These are phyloP conservation scores for Brachionus angularis DNA, from an alignment of 1,140 invertebrate species.

Conservation along the genomic window DNA sequence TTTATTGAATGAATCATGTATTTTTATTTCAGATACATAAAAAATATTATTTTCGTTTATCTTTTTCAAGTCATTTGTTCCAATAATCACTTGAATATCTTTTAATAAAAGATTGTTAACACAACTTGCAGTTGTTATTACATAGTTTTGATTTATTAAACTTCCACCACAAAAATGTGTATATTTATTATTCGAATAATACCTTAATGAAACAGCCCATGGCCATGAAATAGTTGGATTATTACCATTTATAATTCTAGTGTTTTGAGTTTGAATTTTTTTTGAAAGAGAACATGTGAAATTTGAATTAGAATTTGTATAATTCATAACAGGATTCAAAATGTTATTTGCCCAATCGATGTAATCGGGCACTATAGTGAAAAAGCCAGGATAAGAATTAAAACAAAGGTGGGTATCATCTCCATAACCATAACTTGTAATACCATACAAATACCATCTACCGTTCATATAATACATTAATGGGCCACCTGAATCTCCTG, in stretches of 20 bases:
- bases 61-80: neutral
- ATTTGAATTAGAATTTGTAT: too few species aligned
- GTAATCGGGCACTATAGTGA: neutral
- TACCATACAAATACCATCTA: neutral
- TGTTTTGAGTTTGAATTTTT: too few species aligned
- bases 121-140: conserved; percentile 46
- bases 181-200: neutral
- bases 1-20: conserved; percentile 1
- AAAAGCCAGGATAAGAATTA: neutral
- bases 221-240: too few species aligned
- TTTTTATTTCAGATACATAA: neutral
- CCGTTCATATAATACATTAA: neutral
- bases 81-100: neutral
- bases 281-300: too few species aligned
- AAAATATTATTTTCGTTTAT: neutral
- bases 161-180: conserved; percentile 45
- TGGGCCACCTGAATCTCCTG: neutral
- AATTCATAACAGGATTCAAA: too few species aligned
- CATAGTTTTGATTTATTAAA: conserved; percentile 45
- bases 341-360: too few species aligned
- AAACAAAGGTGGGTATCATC: neutral
- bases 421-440: neutral
- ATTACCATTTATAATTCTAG: too few species aligned
- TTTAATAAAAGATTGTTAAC: neutral
- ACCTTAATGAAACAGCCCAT: conserved; percentile 15